Evolutionary conservation across 2,797 vertebrate genomes (phyloP), one percentile per base, ranked within the genome.

Genomic region (Chrosomus eos): DNA sequence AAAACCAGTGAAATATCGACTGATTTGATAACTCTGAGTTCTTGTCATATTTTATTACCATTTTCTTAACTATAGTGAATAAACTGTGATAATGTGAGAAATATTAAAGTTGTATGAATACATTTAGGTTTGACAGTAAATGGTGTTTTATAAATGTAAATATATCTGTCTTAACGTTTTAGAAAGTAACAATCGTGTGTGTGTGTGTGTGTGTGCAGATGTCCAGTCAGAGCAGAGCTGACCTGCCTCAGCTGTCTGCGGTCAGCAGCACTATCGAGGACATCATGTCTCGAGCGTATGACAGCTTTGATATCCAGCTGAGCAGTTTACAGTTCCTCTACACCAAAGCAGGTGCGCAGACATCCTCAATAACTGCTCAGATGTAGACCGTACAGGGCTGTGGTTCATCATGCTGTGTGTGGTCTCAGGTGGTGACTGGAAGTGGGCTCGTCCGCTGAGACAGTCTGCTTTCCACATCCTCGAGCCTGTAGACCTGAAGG

Each of bases 271-370:
- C 94, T 78, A 95, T 98, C 82, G 97, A 99, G 94, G 97, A 98
- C 89, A 97, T 99, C 92, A 99, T 98, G 96, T 96, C 94, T 81
- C 96, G 96, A 94, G 98, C 98, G 23, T 99, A 99, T 40, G 98
- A 99, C 90, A 96, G 94, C 87, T 99, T 98, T 89, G 97, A 99
- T 81, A 51, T 99, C 73, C 96, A 99, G 11, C 97, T 99, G 40
- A 97, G 93, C 91, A 98, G 94, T 88, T 95, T 99, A 90, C 98
- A 99, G 90, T 94, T 99, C 74, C 94, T 99, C 40, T 99, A 97
- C 68, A 97, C 97, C 88, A 88, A 86, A 87, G 80, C 89, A 85
- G 86, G 87, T 89, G 80, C 26, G 9, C 58, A 51, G 28, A 51
- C 48, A 40, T 19, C 18, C 64, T 68, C 48, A 33, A 14, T 48